These are phyloP conservation scores for Odontamblyopus rebecca DNA, from an alignment of 2,797 vertebrate genomes.

Conservation along the genomic window DNA sequence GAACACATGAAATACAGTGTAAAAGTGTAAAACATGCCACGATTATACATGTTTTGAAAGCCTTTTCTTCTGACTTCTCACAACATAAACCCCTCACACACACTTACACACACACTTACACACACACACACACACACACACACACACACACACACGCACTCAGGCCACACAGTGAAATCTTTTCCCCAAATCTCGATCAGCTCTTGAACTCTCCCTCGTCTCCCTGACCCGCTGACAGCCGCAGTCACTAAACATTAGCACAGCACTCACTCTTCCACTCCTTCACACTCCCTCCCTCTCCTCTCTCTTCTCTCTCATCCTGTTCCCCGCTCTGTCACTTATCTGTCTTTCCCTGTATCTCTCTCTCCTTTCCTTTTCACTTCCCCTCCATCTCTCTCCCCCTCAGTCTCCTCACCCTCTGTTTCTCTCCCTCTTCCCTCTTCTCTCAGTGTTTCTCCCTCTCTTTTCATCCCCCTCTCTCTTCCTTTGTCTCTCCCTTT, in stretches of 20 bases:
- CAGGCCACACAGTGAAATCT: constrained; percentile 42
- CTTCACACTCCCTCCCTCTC: neutral
- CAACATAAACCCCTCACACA: constrained; percentile 1
- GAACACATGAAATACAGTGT: too few species aligned
- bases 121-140: constrained; percentile 41
- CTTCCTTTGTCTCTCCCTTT: constrained; percentile 41
- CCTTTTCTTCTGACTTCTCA: too few species aligned
- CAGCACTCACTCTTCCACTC: constrained; percentile 48
- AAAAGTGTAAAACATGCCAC: too few species aligned
- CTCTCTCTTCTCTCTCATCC: constrained; percentile 60
- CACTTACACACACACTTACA: constrained; percentile 46
- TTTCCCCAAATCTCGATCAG: constrained; percentile 34
- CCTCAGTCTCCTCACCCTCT: constrained; percentile 19
- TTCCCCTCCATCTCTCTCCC: constrained; percentile 5
- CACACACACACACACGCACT: constrained; percentile 18
- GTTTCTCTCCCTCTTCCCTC: constrained; percentile 63
- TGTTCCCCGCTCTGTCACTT: neutral
- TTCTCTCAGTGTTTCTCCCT: constrained; percentile 5
- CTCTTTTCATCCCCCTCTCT: constrained; percentile 45
- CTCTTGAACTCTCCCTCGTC: constrained; percentile 51
- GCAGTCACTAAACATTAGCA: constrained; percentile 76
- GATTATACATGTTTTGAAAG: too few species aligned
- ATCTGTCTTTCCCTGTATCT: neutral
- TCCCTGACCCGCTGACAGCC: constrained; percentile 72
- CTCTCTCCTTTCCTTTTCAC: constrained; percentile 65